Evolutionary conservation across 2,888 invertebrate genomes (phyloP), one percentile per base, ranked within the genome.

Genomic region (Pandemis corylana): DNA sequence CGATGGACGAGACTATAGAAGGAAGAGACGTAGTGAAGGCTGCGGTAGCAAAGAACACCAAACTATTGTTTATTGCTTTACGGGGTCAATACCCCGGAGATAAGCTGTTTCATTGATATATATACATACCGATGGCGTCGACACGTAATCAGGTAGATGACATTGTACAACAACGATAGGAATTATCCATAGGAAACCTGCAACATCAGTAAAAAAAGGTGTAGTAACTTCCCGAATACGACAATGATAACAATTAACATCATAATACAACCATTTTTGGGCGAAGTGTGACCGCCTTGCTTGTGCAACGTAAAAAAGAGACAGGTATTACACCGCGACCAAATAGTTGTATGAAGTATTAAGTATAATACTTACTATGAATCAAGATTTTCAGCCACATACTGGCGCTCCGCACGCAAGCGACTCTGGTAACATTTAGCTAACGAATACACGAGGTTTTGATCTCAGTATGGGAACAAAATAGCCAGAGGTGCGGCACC

Each of bases 41-140:
- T 2, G 0, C 2, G 28, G 2, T 36, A 2, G 28, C 28, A 36
- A 36, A 36, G 28, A 36, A 36, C 2, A 36, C 28, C 28, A 36
- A 2, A 4, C 28, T 36, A 36, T 36, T 36, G 28, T 36, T 36
- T 36, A 36, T 36, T 36, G 3, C 28, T 20, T 20, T 36, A 36
- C 28, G 28, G 28, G 28, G 28, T 36, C 2, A 36, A 36, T 36
- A 36, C 28, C 28, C 28, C 28, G 28, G 3, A 36, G 28, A 36
- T 36, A 36, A 7, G 13, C 6, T 13, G 0, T 12, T 61, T 62
- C 0, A 62, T 41, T 7, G 41, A 13, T 36, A 36, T 36, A 4
- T 42, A 20, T 51, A 80, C 87, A 82, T 84, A 90, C 93, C 62
- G 92, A 77, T 65, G 92, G 92, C 13, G 91, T 92, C 0, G 90